A percentile compares a stretch with the other conserved stretches of the same genome.
These are phyloP conservation scores for Macrobrachium rosenbergii DNA, from an alignment of 1,140 invertebrate species.

Conservation along the genomic window DNA sequence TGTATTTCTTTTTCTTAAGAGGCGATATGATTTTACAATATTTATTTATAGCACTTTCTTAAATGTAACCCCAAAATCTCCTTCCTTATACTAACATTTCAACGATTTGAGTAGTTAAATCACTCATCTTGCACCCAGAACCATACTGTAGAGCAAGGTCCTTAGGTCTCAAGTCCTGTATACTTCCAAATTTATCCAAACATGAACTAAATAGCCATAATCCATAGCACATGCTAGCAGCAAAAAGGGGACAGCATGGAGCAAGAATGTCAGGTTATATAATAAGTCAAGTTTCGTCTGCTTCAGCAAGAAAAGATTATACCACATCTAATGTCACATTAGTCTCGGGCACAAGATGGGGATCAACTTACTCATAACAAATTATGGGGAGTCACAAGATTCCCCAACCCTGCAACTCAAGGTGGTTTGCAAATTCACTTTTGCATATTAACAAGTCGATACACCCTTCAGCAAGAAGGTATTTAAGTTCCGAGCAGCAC, in stretches of 20 bases:
- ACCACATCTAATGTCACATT: constrained; percentile 8
- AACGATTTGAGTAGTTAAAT: constrained; percentile 55
- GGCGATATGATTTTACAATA: constrained; percentile 63
- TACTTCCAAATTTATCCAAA: constrained; percentile 2
- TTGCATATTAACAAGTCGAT: constrained; percentile 59
- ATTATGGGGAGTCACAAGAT: constrained; percentile 51
- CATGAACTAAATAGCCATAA: constrained; percentile 31
- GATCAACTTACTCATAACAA: constrained; percentile 47
- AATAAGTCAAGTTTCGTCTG: constrained; percentile 28
- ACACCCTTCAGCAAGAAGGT: constrained; percentile 43
- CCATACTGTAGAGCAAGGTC: constrained; percentile 39
- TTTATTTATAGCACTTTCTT: constrained; percentile 64
- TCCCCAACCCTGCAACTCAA: constrained; percentile 50
- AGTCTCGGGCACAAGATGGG: constrained; percentile 47
- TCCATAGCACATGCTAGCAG: constrained; percentile 54
- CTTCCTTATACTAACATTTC: constrained; percentile 59
- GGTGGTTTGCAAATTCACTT: constrained; percentile 56
- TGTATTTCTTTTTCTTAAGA: constrained; percentile 53
- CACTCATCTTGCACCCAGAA: constrained; percentile 45
- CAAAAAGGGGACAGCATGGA: constrained; percentile 49
- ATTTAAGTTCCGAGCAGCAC: constrained; percentile 53
- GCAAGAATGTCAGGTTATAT: constrained; percentile 35
- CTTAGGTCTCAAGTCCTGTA: constrained; percentile 24
- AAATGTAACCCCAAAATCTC: constrained; percentile 58
- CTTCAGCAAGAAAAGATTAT: constrained; percentile 1